Evolutionary conservation across 2,888 invertebrate species (phyloP).

Genomic region (Andrena dorsata): DNA sequence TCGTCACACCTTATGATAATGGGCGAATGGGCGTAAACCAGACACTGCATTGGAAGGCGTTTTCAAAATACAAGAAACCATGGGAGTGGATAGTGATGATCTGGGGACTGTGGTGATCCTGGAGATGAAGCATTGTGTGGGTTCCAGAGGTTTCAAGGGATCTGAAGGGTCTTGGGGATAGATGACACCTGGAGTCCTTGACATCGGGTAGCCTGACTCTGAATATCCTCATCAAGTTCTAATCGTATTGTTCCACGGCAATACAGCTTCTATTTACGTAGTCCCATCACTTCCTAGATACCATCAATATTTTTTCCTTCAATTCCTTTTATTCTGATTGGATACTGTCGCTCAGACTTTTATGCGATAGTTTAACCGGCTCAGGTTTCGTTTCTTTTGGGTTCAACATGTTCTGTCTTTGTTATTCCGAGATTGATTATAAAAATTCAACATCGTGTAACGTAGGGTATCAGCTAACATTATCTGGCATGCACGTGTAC

Average conservation of each 20-base stretch:
- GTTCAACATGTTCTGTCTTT: background rate
- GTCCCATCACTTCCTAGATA: background rate
- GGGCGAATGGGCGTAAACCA: background rate
- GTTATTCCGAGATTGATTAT: background rate
- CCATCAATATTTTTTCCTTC: background rate
- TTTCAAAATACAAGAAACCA: background rate
- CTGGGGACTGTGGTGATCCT: background rate
- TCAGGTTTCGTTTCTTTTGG: no score
- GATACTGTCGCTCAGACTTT: background rate
- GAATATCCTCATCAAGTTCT: background rate
- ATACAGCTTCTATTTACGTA: background rate
- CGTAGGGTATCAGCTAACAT: background rate
- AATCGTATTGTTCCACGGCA: background rate
- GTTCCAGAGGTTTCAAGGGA: background rate
- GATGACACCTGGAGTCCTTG: background rate
- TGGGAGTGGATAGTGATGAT: background rate
- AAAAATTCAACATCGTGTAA: background rate
- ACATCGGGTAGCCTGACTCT: background rate
- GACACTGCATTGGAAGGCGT: background rate
- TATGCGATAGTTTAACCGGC: no score
- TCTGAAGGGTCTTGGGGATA: background rate
- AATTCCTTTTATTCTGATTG: no score
- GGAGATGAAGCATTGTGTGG: background rate
- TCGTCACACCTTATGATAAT: background rate
- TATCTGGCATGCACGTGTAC: background rate